Percentiles rank a stretch among this genome's conserved stretches.
Conservation (phyloP, 2,797 vertebrate genomes). For the Pseudochirops corinnae region DNA sequence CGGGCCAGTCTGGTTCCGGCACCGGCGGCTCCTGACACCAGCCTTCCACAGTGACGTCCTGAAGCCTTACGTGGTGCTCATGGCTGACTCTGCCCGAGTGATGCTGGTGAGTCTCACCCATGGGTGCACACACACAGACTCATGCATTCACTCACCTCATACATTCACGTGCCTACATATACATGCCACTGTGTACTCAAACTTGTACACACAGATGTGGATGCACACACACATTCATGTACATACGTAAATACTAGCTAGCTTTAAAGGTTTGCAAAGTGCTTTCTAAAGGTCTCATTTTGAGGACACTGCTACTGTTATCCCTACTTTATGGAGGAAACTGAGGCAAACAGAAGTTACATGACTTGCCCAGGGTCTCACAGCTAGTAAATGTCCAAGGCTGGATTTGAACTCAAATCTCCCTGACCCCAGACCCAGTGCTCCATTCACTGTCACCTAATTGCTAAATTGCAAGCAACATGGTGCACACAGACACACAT, state of each 20-base stretch:
- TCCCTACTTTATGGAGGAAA: not conserved
- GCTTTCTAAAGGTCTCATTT: not conserved
- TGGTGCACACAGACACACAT: too few relatives aligned
- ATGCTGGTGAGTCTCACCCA: slow-evolving; percentile 66
- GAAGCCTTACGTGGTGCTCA: slow-evolving; percentile 87
- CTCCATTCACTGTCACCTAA: not conserved
- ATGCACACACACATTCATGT: not conserved
- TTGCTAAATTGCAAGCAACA: not conserved
- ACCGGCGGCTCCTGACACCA: slow-evolving; percentile 88
- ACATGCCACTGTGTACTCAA: not conserved
- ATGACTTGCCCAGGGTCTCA: not conserved
- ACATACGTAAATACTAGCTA: not conserved
- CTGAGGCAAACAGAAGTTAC: not conserved
- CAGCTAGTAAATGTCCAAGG: not conserved
- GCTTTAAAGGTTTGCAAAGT: not conserved
- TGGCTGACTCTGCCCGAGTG: slow-evolving; percentile 84
- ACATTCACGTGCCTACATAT: too few relatives aligned
- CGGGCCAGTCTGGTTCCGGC: slow-evolving; percentile 89
- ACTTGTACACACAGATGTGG: not conserved
- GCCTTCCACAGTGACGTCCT: slow-evolving; percentile 91
- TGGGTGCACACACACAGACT: not conserved
- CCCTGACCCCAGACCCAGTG: not conserved
- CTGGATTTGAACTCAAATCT: not conserved
- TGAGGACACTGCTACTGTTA: not conserved
- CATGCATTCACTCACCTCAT: not conserved